These are phyloP conservation scores for Penaeus chinensis DNA, from an alignment of 1,140 invertebrate species.

Conservation along the genomic window DNA sequence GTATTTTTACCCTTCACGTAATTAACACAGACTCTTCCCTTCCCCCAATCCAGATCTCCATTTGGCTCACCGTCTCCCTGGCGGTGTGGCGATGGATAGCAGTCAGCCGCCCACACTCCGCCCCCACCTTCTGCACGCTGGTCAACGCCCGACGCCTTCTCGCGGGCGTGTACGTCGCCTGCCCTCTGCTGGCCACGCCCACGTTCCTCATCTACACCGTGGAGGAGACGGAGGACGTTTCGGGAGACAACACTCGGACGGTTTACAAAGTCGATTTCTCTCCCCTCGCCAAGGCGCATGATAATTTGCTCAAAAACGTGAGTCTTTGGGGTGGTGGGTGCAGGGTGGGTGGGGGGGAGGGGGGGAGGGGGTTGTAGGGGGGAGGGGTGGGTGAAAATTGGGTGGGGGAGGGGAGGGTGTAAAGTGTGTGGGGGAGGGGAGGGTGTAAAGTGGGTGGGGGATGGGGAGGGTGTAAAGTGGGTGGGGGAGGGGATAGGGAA, in stretches of 20 bases:
- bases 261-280: slow-evolving; percentile 66
- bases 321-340: not conserved
- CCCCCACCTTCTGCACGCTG: slow-evolving; percentile 75
- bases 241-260: not conserved
- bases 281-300: slow-evolving; percentile 66
- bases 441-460: too few species aligned
- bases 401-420: too few species aligned
- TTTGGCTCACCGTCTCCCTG: slow-evolving; percentile 84
- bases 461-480: too few species aligned
- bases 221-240: slow-evolving; percentile 62
- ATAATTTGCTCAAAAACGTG: slow-evolving; percentile 67
- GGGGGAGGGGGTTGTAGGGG: too few species aligned
- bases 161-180: slow-evolving; percentile 78
- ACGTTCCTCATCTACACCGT: slow-evolving; percentile 80
- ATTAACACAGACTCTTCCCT: not conserved
- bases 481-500: too few species aligned
- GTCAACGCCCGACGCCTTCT: slow-evolving; percentile 80
- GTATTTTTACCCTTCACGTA: not conserved
- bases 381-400: too few species aligned
- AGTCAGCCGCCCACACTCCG: slow-evolving; percentile 75
- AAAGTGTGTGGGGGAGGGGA: too few species aligned
- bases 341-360: too few species aligned
- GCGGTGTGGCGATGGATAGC: slow-evolving; percentile 82
- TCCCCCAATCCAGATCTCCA: slow-evolving; percentile 74
- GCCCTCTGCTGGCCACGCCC: slow-evolving; percentile 83